Percentiles rank a stretch among this genome's conserved stretches.
Conservation (phyloP, 2,888 invertebrate species). For the Ormyrus labotus region DNA sequence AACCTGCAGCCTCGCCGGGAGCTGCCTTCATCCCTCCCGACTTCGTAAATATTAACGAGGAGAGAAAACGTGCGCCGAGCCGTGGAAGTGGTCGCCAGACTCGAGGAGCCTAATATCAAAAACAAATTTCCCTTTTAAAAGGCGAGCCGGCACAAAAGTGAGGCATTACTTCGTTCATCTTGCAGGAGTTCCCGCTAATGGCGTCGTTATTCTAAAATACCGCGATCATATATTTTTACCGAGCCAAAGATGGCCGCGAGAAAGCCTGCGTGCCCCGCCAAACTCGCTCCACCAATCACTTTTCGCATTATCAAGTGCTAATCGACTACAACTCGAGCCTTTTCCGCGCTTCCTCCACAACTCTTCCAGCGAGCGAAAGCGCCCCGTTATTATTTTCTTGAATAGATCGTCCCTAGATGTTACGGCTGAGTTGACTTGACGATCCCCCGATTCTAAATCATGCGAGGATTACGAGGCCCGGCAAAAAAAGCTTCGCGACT, state of each 20-base stretch:
- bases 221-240: slow-evolving; percentile 70
- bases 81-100: slow-evolving; percentile 50
- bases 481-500: slow-evolving; percentile 19
- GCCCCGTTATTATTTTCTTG: slow-evolving; percentile 35
- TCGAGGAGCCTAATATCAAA: slow-evolving; percentile 65
- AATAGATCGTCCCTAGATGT: slow-evolving; percentile 11
- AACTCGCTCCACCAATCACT: slow-evolving; percentile 53
- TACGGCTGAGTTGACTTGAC: slow-evolving; percentile 50
- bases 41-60: slow-evolving; percentile 61
- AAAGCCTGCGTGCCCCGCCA: slow-evolving; percentile 1
- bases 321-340: slow-evolving; percentile 71
- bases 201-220: slow-evolving; percentile 74
- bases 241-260: slow-evolving; percentile 49
- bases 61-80: slow-evolving; percentile 48
- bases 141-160: slow-evolving; percentile 63
- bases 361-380: no score
- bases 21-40: slow-evolving; percentile 35
- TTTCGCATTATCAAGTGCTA: slow-evolving; percentile 67
- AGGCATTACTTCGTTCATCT: slow-evolving; percentile 70
- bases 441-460: slow-evolving; percentile 71
- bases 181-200: slow-evolving; percentile 71
- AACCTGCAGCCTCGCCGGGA: slow-evolving; percentile 27
- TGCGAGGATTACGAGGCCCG: slow-evolving; percentile 69
- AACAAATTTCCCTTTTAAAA: slow-evolving; percentile 68
- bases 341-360: slow-evolving; percentile 57